Base-by-base conservation (phyloP, 92 coral and sea anemone genomes). In the Epizoanthus fatuus region DNA sequence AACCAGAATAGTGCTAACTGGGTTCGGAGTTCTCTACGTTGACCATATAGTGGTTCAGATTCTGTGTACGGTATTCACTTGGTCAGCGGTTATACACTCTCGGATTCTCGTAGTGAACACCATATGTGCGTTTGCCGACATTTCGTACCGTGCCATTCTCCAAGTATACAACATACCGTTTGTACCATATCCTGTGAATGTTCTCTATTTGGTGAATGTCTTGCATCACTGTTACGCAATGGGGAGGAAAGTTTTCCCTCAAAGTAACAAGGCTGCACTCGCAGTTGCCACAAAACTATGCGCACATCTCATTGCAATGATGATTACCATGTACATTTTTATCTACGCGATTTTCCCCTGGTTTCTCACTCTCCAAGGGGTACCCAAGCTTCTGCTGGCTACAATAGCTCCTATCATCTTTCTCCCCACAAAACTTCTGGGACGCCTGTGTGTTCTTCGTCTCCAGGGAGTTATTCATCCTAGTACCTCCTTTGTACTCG, bases 401-500 rank as follows among this genome's bases (percentile, higher is more conserved):
- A 32, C 70, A 32, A 25, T 32, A 2, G 17, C 70, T 13, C 74
- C 74, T 2, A 1, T 69, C 29, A 20, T 69, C 25, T 69, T 69
- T 20, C 54, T 69, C 22, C 74, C 74, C 5, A 69, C 53, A 19
- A 69, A 69, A 69, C 56, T 69, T 20, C 8, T 69, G 35, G 74
- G 74, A 1, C 74, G 74, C 74, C 35, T 69, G 74, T 69, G 55
- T 15, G 54, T 42, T 69, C 74, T 69, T 40, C 55, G 74, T 38
- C 55, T 69, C 10, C 74, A 38, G 32, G 74, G 55, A 69, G n/a
- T 69, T 56, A 69, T 69, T 7, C 74, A 69, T 37, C 74, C 74
- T 1, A 42, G 74, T 69, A 69, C 74, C 14, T n/a, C 32, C 32
- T 69, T 69, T 8, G 55, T 52, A 17, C 55, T 69, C 45, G 55